phyloP scores from a whole-genome alignment of 1,140 invertebrate genomes.

The Lucilia cuprina region DNA sequence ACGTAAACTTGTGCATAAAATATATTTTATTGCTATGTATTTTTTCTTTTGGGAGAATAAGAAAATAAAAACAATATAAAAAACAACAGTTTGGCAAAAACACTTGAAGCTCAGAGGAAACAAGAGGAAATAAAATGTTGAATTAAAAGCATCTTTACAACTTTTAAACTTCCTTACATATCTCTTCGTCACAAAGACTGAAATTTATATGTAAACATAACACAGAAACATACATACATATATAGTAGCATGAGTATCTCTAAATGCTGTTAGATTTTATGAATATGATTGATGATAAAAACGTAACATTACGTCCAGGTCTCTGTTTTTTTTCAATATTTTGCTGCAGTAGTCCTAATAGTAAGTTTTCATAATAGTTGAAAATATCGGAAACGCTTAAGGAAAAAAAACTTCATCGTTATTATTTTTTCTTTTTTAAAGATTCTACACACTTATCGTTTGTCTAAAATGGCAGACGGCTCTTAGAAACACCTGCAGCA shows the following conservation, averaged over 20 bases:
- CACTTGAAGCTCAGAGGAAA: background rate
- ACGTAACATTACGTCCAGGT: background rate
- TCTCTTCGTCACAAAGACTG: background rate
- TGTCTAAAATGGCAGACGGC: constrained; percentile 33
- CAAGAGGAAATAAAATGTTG: background rate
- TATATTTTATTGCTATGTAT: background rate
- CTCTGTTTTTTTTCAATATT: background rate
- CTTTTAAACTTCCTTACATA: background rate
- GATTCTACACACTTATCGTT: constrained; percentile 26
- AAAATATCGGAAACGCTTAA: background rate
- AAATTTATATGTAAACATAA: background rate
- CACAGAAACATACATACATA: background rate
- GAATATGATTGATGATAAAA: constrained; percentile 12
- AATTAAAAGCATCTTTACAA: constrained; percentile 11
- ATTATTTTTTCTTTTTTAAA: background rate
- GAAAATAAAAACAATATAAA: background rate
- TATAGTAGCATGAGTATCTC: background rate
- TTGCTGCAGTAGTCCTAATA: background rate
- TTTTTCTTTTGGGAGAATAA: background rate
- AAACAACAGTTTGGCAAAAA: background rate
- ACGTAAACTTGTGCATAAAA: constrained; percentile 14
- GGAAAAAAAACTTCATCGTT: constrained; percentile 8
- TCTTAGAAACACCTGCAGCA: constrained; percentile 34
- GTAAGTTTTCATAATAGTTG: background rate
- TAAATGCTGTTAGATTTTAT: background rate